phyloP scores from a whole-genome alignment of 2,888 invertebrate genomes.

The Tolmerus cingulatus region DNA sequence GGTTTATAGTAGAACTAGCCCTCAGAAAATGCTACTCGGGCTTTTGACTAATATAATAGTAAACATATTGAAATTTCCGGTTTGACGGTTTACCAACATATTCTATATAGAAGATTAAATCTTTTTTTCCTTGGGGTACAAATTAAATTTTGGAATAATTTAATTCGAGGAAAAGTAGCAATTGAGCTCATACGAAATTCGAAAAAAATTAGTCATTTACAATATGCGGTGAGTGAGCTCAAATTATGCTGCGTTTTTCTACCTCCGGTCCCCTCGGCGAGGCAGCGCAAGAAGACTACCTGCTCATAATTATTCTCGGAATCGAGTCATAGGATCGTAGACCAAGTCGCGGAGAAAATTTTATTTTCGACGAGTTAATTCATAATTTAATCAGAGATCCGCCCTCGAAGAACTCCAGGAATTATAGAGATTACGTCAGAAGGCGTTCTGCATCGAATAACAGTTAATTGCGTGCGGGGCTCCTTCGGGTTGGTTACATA shows the following conservation, averaged over 20 bases:
- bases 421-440: slow-evolving; percentile 19
- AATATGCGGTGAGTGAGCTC: background rate
- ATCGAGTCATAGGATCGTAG: background rate
- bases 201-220: background rate
- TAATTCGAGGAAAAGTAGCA: background rate
- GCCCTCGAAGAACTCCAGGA: background rate
- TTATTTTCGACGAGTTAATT: slow-evolving; percentile 3
- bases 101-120: too few species aligned
- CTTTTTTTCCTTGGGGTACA: too few species aligned
- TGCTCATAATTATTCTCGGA: background rate
- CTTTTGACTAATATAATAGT: too few species aligned
- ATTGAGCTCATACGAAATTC: background rate
- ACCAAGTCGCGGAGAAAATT: background rate
- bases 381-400: background rate
- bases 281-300: background rate
- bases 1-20: too few species aligned
- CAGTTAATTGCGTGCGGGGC: slow-evolving; percentile 21
- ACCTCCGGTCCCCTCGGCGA: background rate
- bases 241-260: background rate
- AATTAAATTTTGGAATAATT: too few species aligned
- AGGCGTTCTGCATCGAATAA: slow-evolving; percentile 10
- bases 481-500: slow-evolving; percentile 21
- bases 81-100: too few species aligned
- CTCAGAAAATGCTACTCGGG: too few species aligned
- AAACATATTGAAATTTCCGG: too few species aligned